phyloP scores from a whole-genome alignment of 1,140 invertebrate genomes.

The Rhysida immarginata region DNA sequence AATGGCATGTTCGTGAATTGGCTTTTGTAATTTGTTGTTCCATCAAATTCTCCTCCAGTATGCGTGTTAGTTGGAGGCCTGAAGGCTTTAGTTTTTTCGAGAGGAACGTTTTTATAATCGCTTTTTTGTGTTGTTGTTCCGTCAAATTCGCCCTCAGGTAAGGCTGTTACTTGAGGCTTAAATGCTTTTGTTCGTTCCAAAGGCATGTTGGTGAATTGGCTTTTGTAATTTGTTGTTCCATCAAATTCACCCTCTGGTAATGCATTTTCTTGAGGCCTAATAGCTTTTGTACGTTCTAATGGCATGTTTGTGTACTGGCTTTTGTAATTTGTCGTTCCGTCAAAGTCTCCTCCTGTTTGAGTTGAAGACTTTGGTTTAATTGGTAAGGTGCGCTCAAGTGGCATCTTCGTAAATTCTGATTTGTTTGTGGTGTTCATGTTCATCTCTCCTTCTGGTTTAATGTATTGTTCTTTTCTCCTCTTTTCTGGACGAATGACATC shows the following conservation, averaged over 20 bases:
- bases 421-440: conserved; percentile 26
- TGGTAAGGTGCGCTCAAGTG: neutral
- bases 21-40: no score
- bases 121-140: conserved; percentile 12
- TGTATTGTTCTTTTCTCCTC: neutral
- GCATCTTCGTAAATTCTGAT: neutral
- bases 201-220: conserved; percentile 28
- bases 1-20: no score
- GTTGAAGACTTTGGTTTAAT: neutral
- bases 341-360: conserved; percentile 26
- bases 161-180: conserved; percentile 4
- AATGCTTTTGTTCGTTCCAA: conserved; percentile 15
- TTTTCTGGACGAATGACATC: neutral
- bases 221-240: conserved; percentile 26
- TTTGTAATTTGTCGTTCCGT: conserved; percentile 26
- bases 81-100: no score
- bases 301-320: conserved; percentile 15
- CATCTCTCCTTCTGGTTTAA: conserved; percentile 28
- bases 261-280: conserved; percentile 15
- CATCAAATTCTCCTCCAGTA: no score
- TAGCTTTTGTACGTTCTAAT: conserved; percentile 1
- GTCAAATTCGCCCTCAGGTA: conserved; percentile 14
- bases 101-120: no score
- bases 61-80: no score
- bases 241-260: conserved; percentile 17